Base-by-base conservation (phyloP, 2,797 vertebrate species). In the Lepus oiostolus region DNA sequence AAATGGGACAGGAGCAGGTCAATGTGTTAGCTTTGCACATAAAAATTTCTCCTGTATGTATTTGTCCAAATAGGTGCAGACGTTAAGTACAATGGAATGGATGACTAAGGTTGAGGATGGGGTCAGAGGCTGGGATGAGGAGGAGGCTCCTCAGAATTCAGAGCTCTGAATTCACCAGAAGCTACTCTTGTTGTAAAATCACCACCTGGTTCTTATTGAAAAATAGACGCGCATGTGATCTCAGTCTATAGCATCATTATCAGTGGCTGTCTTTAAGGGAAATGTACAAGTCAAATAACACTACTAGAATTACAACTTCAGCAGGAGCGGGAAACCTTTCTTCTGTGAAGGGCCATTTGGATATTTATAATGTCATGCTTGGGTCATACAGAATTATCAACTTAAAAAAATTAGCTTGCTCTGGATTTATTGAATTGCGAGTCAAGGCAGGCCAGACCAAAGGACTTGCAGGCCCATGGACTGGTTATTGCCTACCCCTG, bases 271-370 rank as follows among this genome's bases (percentile, higher is more conserved):
- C 35, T 47, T 35, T 35, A 52, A 67, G 38, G 79, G 71, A 74
- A 90, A n/a, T 35, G 10, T 67, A 65, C 58, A 83, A 62, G 47
- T 88, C 54, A 26, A 62, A 32, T 92, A 95, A 97, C 96, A 96
- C 96, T 97, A 93, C 80, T 91, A 38, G 65, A 82, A 47, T 65
- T 88, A 12, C 76, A 84, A 13, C 17, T 67, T 2, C 13, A 22
- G 28, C 83, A 35, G n/a, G 54, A 58, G 54, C 6, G 54, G 54
- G 54, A 58, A 58, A 58, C 54, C 13, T 58, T 58, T 58, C 19
- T 58, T 21, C 54, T 47, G 42, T 47, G 42, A 58, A 58, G 54
- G 54, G 19, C 54, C 19, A 21, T 58, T 21, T 58, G 54, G 54
- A 58, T 58, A 58, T 58, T 58, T 58, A 58, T 58, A 58, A 58